These are phyloP conservation scores for Bactericera cockerelli DNA, from an alignment of 1,140 invertebrate genomes.

Conservation along the genomic window DNA sequence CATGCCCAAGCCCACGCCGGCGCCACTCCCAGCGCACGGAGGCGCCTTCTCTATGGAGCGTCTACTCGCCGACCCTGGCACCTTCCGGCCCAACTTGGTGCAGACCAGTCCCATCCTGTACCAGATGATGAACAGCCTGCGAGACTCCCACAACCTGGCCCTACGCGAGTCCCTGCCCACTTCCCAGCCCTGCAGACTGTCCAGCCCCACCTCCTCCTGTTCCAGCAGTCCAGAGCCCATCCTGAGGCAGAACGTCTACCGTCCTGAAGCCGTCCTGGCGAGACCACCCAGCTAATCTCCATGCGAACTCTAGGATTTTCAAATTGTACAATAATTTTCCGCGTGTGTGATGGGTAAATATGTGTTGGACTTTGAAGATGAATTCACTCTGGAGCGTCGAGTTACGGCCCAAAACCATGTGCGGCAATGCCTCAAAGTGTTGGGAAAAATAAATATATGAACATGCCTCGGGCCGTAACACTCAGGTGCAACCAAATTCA, in stretches of 20 bases:
- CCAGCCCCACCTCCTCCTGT: not conserved
- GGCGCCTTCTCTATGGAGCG: not conserved
- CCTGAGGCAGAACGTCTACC: not conserved
- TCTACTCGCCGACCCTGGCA: not conserved
- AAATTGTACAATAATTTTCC: not conserved
- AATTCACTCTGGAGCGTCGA: too few species aligned
- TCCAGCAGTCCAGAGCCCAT: not conserved
- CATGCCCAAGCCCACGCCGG: not conserved
- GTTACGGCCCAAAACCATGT: too few species aligned
- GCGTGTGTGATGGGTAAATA: too few species aligned
- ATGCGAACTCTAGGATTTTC: not conserved
- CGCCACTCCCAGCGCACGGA: not conserved
- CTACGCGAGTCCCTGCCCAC: not conserved
- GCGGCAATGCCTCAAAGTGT: too few species aligned
- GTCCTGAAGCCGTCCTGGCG: not conserved
- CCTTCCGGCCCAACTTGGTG: not conserved
- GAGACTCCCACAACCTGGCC: not conserved
- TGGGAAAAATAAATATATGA: too few species aligned
- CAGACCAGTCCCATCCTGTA: conserved; percentile 1
- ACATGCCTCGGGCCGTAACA: too few species aligned
- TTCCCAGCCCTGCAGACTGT: not conserved
- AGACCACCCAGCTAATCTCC: not conserved
- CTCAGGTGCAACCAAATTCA: too few species aligned
- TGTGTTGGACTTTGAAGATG: too few species aligned
- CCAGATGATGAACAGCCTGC: not conserved